Base-by-base conservation (phyloP, 1,140 invertebrate species). In the Cyrtorhinus lividipennis region DNA sequence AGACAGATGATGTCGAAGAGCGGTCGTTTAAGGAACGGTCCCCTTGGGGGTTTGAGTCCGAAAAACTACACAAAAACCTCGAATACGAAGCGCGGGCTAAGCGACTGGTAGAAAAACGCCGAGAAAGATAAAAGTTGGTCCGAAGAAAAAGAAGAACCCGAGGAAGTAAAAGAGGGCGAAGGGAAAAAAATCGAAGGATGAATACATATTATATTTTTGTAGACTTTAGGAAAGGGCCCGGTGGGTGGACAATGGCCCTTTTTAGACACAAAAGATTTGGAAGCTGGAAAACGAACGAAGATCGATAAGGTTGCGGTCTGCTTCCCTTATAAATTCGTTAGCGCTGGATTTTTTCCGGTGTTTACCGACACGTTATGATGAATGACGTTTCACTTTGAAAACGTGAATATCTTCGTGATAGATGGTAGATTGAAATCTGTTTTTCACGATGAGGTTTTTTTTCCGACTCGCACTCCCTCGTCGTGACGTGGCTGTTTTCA, bases 351-450 rank as follows among this genome's bases (percentile, higher is more conserved):
- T 58, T 58, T 58, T 58, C 20, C 23, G 56, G 22, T 58, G 56
- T 58, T 58, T 58, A 58, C 56, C 56, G 56, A 12, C 56, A 24
- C 56, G 22, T 58, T 58, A 25, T 58, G 56, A 58, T 58, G 56
- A 58, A 58, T 58, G 56, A 26, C 3, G 20, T 53, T 53, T 20
- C 48, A 20, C 48, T 53, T 53, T 53, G 10, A 12, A 12, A 53
- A 22, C 8, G 38, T n/a, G 38, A 10, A 8, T 3, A 10, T 5
- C 48, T 20, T 53, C 48, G 30, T 53, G 56, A 58, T 58, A 24
- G 56, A 58, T 58, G 2, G 56, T 15, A 3, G 56, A 58, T 58
- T 58, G 56, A 25, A 58, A 24, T 27, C 3, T 58, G 56, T 58
- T 58, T 53, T 10, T n/a, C 38, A n/a, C 8, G n/a, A n/a, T 5